Conservation (phyloP, 2,113 vertebrate genomes). For the Pterocles gutturalis region DNA sequence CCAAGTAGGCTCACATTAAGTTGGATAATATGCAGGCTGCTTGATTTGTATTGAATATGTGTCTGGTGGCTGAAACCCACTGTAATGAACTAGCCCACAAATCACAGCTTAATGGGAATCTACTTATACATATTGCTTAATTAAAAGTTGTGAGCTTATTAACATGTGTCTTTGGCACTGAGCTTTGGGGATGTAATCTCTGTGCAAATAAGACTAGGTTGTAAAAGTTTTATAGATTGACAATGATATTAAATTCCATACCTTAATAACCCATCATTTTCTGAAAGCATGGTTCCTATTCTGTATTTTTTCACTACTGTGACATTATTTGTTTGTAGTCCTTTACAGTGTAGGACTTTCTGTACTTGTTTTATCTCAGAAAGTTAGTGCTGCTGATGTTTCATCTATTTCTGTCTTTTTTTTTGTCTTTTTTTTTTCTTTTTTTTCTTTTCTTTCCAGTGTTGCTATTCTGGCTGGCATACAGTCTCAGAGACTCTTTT, state of each 20-base stretch:
- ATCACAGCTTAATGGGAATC: conserved; percentile 98
- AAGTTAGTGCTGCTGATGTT: not conserved
- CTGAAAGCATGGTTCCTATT: conserved; percentile 84
- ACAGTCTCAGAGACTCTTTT: not conserved
- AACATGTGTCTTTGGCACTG: conserved; percentile 97
- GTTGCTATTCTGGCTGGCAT: conserved; percentile 30
- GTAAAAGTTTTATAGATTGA: conserved; percentile 99
- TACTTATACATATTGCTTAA: conserved; percentile 99
- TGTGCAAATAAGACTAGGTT: conserved; percentile 86
- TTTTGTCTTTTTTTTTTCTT: not conserved
- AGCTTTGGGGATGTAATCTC: conserved; percentile 88
- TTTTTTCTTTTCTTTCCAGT: not conserved
- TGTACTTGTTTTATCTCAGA: not conserved
- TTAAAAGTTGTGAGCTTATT: conserved; percentile 99
- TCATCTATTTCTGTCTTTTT: not conserved
- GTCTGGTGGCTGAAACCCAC: conserved; percentile 90
- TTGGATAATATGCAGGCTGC: conserved; percentile 91
- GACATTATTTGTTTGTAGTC: conserved; percentile 31
- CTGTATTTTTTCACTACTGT: conserved; percentile 57
- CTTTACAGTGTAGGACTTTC: not conserved
- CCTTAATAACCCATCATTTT: conserved; percentile 93
- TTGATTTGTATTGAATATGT: conserved; percentile 98
- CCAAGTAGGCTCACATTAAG: conserved; percentile 90
- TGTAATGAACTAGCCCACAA: conserved; percentile 98
- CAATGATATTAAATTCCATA: conserved; percentile 90